These are phyloP conservation scores for Nylanderia fulva DNA, from an alignment of 1,140 invertebrate species.

Conservation along the genomic window DNA sequence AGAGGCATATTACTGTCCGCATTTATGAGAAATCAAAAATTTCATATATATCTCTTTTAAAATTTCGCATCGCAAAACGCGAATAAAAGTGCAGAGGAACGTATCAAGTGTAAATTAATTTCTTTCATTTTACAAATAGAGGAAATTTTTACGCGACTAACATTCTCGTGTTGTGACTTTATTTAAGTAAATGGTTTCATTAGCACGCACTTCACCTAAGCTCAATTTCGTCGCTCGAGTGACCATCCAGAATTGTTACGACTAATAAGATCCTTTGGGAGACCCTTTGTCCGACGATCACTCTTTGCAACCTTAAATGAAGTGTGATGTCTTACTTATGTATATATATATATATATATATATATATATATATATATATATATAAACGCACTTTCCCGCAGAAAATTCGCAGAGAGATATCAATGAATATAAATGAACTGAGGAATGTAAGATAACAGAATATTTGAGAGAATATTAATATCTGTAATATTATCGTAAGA, in stretches of 20 bases:
- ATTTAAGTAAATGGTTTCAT: conserved; percentile 31
- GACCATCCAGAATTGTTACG: conserved; percentile 36
- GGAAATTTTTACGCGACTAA: neutral
- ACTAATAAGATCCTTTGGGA: conserved; percentile 52
- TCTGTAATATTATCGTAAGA: too few relatives aligned
- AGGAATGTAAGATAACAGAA: too few relatives aligned
- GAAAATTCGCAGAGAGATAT: neutral
- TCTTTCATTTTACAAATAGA: neutral
- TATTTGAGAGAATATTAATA: too few relatives aligned
- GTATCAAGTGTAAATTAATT: neutral
- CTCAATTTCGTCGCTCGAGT: neutral
- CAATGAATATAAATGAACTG: neutral
- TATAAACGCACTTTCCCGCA: neutral
- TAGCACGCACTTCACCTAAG: neutral
- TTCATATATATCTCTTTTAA: neutral
- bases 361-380: too few relatives aligned
- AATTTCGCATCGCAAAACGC: neutral
- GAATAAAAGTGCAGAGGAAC: neutral
- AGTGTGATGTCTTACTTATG: neutral
- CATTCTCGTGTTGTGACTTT: neutral
- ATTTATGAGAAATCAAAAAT: neutral
- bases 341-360: too few relatives aligned
- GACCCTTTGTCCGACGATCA: neutral
- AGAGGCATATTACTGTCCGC: neutral
- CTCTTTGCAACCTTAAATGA: conserved; percentile 27